Conservation (phyloP, 2,113 vertebrate genomes). For the Hippolais icterina region DNA sequence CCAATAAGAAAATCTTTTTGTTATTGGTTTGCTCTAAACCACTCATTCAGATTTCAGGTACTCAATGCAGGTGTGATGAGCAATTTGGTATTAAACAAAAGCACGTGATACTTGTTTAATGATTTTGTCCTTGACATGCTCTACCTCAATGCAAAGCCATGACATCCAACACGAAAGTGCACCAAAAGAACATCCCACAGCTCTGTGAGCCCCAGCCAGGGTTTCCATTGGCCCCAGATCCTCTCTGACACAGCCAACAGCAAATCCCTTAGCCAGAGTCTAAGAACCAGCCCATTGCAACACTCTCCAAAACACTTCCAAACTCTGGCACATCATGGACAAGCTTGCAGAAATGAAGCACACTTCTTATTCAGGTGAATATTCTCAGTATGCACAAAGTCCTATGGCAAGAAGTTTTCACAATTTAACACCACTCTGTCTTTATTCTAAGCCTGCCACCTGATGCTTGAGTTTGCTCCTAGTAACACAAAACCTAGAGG, state of each 20-base stretch:
- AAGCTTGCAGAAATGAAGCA: neutral
- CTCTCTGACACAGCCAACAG: neutral
- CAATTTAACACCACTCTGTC: neutral
- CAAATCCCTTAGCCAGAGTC: neutral
- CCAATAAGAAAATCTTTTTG: neutral
- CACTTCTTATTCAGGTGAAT: rapidly evolving
- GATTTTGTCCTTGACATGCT: neutral
- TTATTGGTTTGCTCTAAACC: neutral
- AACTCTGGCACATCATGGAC: neutral
- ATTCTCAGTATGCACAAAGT: neutral
- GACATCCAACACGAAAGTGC: neutral
- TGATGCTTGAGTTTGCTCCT: neutral
- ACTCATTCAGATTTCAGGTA: neutral
- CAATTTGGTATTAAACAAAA: neutral
- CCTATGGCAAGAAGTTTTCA: neutral
- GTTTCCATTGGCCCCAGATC: neutral
- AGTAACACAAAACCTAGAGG: neutral
- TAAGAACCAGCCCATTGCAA: neutral
- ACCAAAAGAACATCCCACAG: neutral
- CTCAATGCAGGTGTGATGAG: neutral
- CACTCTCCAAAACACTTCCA: neutral
- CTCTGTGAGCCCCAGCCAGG: neutral
- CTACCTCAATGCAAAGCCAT: neutral
- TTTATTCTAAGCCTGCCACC: neutral
- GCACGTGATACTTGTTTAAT: neutral